A percentile compares a stretch with the other conserved stretches of the same genome.
phyloP scores from a whole-genome alignment of 1,140 invertebrate genomes.

The Euwallacea similis region DNA sequence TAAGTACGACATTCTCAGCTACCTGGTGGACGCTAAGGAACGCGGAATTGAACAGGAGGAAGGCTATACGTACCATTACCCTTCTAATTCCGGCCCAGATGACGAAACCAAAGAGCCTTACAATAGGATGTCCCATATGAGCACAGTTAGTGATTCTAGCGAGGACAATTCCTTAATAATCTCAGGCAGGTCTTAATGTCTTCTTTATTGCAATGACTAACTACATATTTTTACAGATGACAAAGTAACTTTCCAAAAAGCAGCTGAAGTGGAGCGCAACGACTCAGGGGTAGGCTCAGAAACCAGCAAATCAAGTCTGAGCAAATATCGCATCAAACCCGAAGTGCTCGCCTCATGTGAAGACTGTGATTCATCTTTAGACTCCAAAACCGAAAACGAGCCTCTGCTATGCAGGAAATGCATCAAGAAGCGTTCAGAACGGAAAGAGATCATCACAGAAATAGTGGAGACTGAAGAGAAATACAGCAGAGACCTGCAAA shows the following conservation, averaged over 20 bases:
- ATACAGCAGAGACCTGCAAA: slow-evolving; percentile 88
- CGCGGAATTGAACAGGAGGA: slow-evolving; percentile 68
- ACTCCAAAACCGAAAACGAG: slow-evolving; percentile 67
- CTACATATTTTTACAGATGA: slow-evolving; percentile 52
- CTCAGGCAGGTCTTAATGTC: slow-evolving; percentile 8
- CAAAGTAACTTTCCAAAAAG: slow-evolving; percentile 56
- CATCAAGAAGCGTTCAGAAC: slow-evolving; percentile 80
- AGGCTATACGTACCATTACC: slow-evolving; percentile 61
- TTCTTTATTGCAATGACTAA: slow-evolving; percentile 6
- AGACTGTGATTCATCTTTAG: slow-evolving; percentile 74
- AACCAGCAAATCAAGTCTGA: slow-evolving; percentile 83
- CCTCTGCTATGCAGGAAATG: slow-evolving; percentile 86
- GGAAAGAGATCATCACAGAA: slow-evolving; percentile 93
- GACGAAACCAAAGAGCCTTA: slow-evolving; percentile 60
- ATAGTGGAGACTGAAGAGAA: slow-evolving; percentile 96
- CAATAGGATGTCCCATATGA: slow-evolving; percentile 59
- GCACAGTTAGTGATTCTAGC: slow-evolving; percentile 68
- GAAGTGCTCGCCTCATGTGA: slow-evolving; percentile 65
- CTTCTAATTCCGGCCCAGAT: slow-evolving; percentile 58
- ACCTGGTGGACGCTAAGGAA: slow-evolving; percentile 81
- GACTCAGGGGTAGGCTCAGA: slow-evolving; percentile 93
- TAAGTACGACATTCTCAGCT: slow-evolving; percentile 86
- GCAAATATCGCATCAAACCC: slow-evolving; percentile 63
- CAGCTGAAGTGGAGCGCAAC: slow-evolving; percentile 79
- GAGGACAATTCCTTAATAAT: slow-evolving; percentile 68